phyloP scores from a whole-genome alignment of 2,113 vertebrate species.

The Cyanoliseus patagonus region DNA sequence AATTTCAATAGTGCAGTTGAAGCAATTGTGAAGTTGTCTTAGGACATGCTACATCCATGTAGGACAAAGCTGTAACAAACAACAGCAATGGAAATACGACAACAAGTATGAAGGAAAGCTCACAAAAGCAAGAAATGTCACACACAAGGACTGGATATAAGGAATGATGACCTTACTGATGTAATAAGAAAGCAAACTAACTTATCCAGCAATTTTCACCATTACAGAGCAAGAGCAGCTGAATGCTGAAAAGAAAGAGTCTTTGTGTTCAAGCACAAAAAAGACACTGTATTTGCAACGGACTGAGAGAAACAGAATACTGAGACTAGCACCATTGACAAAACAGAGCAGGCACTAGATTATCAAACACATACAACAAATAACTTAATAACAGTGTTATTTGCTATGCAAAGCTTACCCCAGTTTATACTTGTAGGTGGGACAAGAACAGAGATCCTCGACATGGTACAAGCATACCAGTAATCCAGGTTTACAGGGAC shows the following conservation, averaged over 20 bases:
- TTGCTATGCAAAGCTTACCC: slow-evolving; percentile 77
- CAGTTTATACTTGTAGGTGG: slow-evolving; percentile 84
- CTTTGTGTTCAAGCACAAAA: background rate
- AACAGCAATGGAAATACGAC: background rate
- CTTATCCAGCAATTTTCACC: background rate
- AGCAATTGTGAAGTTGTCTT: background rate
- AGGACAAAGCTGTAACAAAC: background rate
- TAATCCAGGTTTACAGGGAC: slow-evolving; percentile 83
- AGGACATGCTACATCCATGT: background rate
- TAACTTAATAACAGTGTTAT: background rate
- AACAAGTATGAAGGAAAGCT: background rate
- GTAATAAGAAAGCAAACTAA: slow-evolving; percentile 2
- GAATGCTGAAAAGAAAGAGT: background rate
- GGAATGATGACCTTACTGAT: background rate
- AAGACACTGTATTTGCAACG: background rate
- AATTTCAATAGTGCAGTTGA: background rate
- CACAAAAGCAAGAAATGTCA: background rate
- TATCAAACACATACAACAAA: background rate
- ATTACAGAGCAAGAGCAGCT: background rate
- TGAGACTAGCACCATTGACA: background rate
- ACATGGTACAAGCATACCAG: slow-evolving; percentile 91
- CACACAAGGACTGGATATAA: background rate
- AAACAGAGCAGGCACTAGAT: background rate
- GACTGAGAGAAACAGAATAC: background rate
- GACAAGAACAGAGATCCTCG: slow-evolving; percentile 87